Base-by-base conservation (phyloP, 2,888 invertebrate genomes). In the Hydriomena furcata region DNA sequence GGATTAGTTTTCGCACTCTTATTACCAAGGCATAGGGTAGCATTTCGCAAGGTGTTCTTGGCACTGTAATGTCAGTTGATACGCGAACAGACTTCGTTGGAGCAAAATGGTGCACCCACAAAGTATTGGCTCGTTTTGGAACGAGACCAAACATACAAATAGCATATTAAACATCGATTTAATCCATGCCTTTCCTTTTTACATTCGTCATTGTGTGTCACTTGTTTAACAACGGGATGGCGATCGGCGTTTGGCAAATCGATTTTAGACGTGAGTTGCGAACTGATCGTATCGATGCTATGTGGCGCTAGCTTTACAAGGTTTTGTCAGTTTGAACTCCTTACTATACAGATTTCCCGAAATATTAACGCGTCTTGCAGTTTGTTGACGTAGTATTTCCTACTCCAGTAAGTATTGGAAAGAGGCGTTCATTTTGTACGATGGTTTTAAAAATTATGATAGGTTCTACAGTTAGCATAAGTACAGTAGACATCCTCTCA, bases 151-250 rank as follows among this genome's bases (percentile, higher is more conserved):
- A 76, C 84, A 86, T 87, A 87, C 84, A 81, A 87, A 87, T 85
- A 61, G 76, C 75, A 66, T 63, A 75, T 82, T 82, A 79, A 73
- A 69, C 66, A 60, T 58, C 71, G 56, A 69, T 78, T 79, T 78
- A 76, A 82, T 75, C 68, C 74, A 66, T 66, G 75, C 76, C 78
- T 82, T 86, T 85, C 85, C 85, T 82, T 85, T 85, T 79, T 72
- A 78, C 76, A 87, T 88, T 82, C 73, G 78, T 87, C 85, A 87
- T 86, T 85, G 80, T 64, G 69, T 63, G 68, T 66, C 70, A 71
- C 74, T 72, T 73, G 66, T 70, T 81, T 81, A 71, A 79, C 80
- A 81, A 81, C 84, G 83, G 83, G 81, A 84, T 81, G 83, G 76
- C 54, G 68, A 78, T 83, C 76, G 72, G 73, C 68, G 76, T 75